Evolutionary conservation across 2,113 vertebrate species (phyloP), one percentile per base, ranked within the genome.

Genomic region (Apeltes quadracus): DNA sequence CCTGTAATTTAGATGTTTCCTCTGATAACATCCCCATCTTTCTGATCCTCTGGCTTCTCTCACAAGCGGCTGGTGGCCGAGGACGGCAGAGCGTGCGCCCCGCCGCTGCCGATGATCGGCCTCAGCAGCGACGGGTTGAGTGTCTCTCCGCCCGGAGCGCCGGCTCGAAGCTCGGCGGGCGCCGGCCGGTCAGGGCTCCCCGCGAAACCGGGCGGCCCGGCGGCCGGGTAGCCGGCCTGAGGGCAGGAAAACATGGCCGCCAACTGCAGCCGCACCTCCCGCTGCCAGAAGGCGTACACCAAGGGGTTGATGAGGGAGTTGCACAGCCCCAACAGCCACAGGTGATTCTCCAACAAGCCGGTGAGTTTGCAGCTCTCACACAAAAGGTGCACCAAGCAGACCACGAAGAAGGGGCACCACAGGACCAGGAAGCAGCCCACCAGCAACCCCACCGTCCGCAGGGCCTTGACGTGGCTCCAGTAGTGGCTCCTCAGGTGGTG

Each of bases 271-370:
- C 93, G 91, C 68, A 98, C 94, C 0, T 97, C 96, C 84, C 77
- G 94, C 75, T 97, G 96, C 94, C 96, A 93, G 82, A 80, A 96
- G 68, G 95, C 95, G 7, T 98, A 98, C 43, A 97, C 94, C 70
- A 98, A 86, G 0, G 97, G 96, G 85, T 97, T 96, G 61, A 96
- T 92, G 13, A 98, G 90, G 0, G 96, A 97, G 89, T 97, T 98
- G 76, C 92, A 86, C 7, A 98, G 90, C 0, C 95, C 96, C 11
- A 97, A 75, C 23, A 97, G 83, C 95, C 95, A 98, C 71, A 98
- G 88, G n/a, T 96, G 88, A 58, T 84, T 92, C 90, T 98, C 95
- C 1, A 96, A 84, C 56, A 95, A 44, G 0, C 12, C 0, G 39
- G 93, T 91, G 48, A 95, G 91, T 36, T 76, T 12, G 72, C 96